These are phyloP conservation scores for Formica aserva DNA, from an alignment of 2,888 invertebrate species.

Conservation along the genomic window DNA sequence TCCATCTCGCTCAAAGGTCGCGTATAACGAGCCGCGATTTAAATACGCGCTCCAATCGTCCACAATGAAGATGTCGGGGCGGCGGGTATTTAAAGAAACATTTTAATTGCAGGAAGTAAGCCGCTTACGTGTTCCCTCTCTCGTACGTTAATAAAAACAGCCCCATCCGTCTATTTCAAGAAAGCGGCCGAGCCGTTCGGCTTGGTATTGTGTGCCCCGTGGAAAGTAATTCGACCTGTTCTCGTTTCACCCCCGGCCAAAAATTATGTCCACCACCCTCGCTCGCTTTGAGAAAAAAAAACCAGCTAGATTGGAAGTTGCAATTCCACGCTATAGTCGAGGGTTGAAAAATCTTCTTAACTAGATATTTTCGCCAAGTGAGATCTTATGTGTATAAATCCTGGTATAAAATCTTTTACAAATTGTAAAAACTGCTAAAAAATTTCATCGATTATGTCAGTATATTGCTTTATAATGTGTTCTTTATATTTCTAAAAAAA, in stretches of 20 bases:
- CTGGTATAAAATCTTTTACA: neutral
- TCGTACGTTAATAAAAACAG: slow-evolving; percentile 80
- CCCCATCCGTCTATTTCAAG: slow-evolving; percentile 65
- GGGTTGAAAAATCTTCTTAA: neutral
- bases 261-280: slow-evolving; percentile 40
- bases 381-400: neutral
- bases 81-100: slow-evolving; percentile 82
- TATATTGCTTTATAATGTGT: too few species aligned
- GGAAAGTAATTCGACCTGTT: slow-evolving; percentile 71
- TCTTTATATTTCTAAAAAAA: neutral
- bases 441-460: neutral
- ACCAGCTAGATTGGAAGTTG: neutral
- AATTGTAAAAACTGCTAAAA: neutral
- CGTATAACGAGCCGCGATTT: slow-evolving; percentile 69
- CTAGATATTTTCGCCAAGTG: neutral
- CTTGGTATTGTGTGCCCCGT: slow-evolving; percentile 63
- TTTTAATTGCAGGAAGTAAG: slow-evolving; percentile 85
- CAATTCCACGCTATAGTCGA: neutral
- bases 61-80: slow-evolving; percentile 68
- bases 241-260: slow-evolving; percentile 23
- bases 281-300: neutral
- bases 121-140: slow-evolving; percentile 80
- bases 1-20: slow-evolving; percentile 39
- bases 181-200: slow-evolving; percentile 54
- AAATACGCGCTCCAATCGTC: slow-evolving; percentile 61